Evolutionary conservation across 1,140 invertebrate species (phyloP), one percentile per base, ranked within the genome.

Genomic region (Aphaenogaster rudis): DNA sequence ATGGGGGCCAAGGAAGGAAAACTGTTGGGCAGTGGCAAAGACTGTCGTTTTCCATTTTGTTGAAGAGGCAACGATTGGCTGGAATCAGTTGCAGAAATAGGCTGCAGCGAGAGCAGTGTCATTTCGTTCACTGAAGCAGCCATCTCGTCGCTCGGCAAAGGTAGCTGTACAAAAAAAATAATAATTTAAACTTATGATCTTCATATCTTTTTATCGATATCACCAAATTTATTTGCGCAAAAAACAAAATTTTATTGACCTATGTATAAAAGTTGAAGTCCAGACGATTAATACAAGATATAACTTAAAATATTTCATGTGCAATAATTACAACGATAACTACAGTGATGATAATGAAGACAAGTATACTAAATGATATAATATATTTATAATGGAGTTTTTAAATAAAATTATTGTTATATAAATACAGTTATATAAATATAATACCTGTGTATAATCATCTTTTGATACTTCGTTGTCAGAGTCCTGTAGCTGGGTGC

Each of bases 381-480:
- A 3, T 15, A 50, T 52, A 33, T 33, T 52, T 61, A 39, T 61
- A 1, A 48, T 13, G 4, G 3, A 52, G 11, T 61, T 50, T 54
- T 8, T 28, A 28, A 64, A 28, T n/a, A 69, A 42, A 17, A 13
- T 39, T 48, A 21, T 52, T 45, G 5, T 11, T 8, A 54, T 61
- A 63, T 42, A 21, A 42, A 66, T 13, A 28, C 1, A 0, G 1
- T 57, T 74, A 64, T 28, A 13, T 9, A 36, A 0, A 50, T 42
- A 8, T 45, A 21, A 39, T 63, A 95, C 95, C 88, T 95, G 95
- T 77, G 91, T 92, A 3, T 86, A 89, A 17, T 95, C 94, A 42
- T 95, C 93, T 79, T 95, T 95, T 0, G 92, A 88, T 21, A 95
- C 93, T 86, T 95, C 94, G 59, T 95, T 95, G 17, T 88, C 91